Evolutionary conservation across 2,888 invertebrate species (phyloP).

Genomic region (Drosophila formosana): DNA sequence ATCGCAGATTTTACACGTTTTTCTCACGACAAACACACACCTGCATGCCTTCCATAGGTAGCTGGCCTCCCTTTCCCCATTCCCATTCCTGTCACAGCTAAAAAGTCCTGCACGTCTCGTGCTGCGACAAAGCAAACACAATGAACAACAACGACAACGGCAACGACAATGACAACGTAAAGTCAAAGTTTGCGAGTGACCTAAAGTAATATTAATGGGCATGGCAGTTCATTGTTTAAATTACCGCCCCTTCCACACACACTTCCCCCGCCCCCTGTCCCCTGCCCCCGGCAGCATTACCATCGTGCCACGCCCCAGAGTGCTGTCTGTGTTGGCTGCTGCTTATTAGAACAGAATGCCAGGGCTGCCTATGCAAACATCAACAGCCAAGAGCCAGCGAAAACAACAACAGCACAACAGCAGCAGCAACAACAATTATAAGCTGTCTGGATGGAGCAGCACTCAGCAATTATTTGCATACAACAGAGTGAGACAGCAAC

Average conservation of each 20-base stretch:
- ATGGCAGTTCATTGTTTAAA: constrained; percentile 78
- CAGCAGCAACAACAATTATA: constrained; percentile 48
- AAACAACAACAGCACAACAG: constrained; percentile 14
- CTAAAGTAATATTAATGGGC: constrained; percentile 75
- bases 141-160: constrained; percentile 16
- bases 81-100: no score
- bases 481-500: constrained; percentile 41
- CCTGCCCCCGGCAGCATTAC: background rate
- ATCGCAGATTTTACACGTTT: constrained; percentile 40
- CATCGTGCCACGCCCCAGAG: constrained; percentile 13
- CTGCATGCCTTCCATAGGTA: background rate
- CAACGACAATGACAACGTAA: constrained; percentile 25
- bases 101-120: constrained; percentile 36
- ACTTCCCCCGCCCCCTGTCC: background rate
- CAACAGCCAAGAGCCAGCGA: constrained; percentile 39
- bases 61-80: no score
- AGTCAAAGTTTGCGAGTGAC: constrained; percentile 69
- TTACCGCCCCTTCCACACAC: constrained; percentile 42
- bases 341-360: constrained; percentile 57
- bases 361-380: constrained; percentile 58
- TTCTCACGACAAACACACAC: constrained; percentile 2
- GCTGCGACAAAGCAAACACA: constrained; percentile 47
- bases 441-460: constrained; percentile 52
- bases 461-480: constrained; percentile 77
- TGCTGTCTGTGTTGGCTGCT: constrained; percentile 24